Base-by-base conservation (phyloP, 2,888 invertebrate genomes). In the Dicyrtoma fusca region DNA sequence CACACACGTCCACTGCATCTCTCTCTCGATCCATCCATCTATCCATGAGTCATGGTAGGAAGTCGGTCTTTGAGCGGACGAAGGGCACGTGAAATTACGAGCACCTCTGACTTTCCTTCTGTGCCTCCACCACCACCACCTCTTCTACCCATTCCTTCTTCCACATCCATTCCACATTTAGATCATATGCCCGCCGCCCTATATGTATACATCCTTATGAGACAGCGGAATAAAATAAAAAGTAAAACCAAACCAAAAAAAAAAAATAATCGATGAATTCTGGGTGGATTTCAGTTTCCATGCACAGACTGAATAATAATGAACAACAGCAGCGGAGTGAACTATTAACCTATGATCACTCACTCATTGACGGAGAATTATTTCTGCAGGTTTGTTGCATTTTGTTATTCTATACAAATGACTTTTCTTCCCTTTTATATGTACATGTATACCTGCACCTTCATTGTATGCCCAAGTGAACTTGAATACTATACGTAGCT, bases 301-400 rank as follows among this genome's bases (percentile, higher is more conserved):
- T 95, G 92, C 92, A 94, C 88, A 94, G 94, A 86, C 94, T 94
- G 82, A 94, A 94, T 84, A 94, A 94, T 82, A 82, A 84, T 66
- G 86, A 85, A 79, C 86, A 85, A 84, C 86, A 91, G 81, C 87
- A 88, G 79, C 86, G 91, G 82, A 91, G 91, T 82, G 68, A 69
- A 19, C 71, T 73, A 44, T 88, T 94, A 84, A 91, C 92, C 74
- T 94, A 92, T 85, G 94, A 94, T 84, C 94, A 94, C 85, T 90
- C 91, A 81, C 90, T 94, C 85, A 88, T 95, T 80, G 95, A 95
- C 84, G 95, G 95, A 80, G 95, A 95, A 86, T 92, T 94, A 91
- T 95, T 95, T 87, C 88, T 95, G 82, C 95, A 95, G 91, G 95
- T 95, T 87, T 86, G 83, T 49, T 26, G n/a, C 3, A 17, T 49